These are phyloP conservation scores for Parnassius orleans DNA, from an alignment of 2,888 invertebrate genomes.

Conservation along the genomic window DNA sequence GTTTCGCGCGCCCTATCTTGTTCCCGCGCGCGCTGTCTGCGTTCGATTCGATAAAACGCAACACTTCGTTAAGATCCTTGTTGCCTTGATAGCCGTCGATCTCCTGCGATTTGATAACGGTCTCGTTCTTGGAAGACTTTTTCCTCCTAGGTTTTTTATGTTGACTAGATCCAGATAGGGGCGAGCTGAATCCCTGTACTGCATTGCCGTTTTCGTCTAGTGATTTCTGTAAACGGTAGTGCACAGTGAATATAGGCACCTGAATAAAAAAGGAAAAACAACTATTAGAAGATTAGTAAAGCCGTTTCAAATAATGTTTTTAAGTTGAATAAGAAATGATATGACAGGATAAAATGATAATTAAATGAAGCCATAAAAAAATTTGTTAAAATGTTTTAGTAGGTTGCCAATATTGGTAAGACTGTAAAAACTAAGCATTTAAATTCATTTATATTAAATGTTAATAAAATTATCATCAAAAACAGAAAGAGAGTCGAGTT, in stretches of 20 bases:
- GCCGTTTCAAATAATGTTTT: too few relatives aligned
- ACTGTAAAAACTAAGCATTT: too few relatives aligned
- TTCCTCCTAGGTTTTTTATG: constrained; percentile 81
- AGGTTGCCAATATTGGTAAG: too few relatives aligned
- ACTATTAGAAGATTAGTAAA: not conserved
- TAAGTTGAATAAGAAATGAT: too few relatives aligned
- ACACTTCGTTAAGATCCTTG: constrained; percentile 87
- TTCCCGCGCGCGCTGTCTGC: constrained; percentile 60
- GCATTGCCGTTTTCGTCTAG: constrained; percentile 92
- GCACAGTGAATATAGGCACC: constrained; percentile 39
- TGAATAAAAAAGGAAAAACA: constrained; percentile 31
- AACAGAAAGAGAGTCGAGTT: too few relatives aligned
- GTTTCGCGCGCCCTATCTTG: constrained; percentile 59
- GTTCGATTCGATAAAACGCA: constrained; percentile 88
- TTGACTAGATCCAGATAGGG: constrained; percentile 71
- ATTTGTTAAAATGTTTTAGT: too few relatives aligned
- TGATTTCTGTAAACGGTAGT: constrained; percentile 77
- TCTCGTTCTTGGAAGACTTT: constrained; percentile 82
- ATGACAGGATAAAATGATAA: too few relatives aligned
- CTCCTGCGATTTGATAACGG: constrained; percentile 80
- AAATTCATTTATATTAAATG: too few relatives aligned
- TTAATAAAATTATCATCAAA: too few relatives aligned
- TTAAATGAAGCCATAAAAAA: too few relatives aligned
- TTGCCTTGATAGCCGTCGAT: constrained; percentile 90
- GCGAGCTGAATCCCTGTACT: constrained; percentile 79